phyloP scores from a whole-genome alignment of 2,113 vertebrate species.

The Zosterops borbonicus region DNA sequence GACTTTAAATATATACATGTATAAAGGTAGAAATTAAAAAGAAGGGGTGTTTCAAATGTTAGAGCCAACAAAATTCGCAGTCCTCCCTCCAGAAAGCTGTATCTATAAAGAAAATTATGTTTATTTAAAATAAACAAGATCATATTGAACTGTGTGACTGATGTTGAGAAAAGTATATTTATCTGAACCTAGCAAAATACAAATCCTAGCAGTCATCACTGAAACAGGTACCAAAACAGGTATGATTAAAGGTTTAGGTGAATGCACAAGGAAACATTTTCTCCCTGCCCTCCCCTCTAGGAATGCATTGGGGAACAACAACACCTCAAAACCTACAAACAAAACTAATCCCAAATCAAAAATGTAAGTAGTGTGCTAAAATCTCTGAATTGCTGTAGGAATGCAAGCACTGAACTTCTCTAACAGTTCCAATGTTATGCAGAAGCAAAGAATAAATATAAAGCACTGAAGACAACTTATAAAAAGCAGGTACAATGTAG shows the following conservation, averaged over 20 bases:
- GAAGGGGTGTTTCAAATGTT: background rate
- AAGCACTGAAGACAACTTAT: background rate
- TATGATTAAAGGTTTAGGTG: background rate
- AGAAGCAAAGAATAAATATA: background rate
- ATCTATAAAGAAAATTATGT: background rate
- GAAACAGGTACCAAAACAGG: background rate
- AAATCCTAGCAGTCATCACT: background rate
- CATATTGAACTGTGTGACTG: background rate
- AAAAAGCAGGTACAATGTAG: background rate
- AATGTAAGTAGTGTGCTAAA: background rate
- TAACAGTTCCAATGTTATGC: background rate
- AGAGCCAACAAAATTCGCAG: background rate
- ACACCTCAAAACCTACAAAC: background rate
- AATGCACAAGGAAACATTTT: background rate
- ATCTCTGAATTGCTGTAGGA: background rate
- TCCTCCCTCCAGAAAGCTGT: background rate
- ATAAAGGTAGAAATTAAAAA: background rate
- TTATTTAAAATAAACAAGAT: background rate
- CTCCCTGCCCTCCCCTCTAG: background rate
- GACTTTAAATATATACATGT: fast-evolving
- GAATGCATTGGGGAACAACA: background rate
- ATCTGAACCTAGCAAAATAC: background rate
- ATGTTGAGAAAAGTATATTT: background rate
- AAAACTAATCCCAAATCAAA: background rate
- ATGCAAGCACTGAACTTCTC: background rate